A percentile compares a stretch with the other conserved stretches of the same genome.
These are phyloP conservation scores for Cantharis rufa DNA, from an alignment of 2,888 invertebrate species.

Conservation along the genomic window DNA sequence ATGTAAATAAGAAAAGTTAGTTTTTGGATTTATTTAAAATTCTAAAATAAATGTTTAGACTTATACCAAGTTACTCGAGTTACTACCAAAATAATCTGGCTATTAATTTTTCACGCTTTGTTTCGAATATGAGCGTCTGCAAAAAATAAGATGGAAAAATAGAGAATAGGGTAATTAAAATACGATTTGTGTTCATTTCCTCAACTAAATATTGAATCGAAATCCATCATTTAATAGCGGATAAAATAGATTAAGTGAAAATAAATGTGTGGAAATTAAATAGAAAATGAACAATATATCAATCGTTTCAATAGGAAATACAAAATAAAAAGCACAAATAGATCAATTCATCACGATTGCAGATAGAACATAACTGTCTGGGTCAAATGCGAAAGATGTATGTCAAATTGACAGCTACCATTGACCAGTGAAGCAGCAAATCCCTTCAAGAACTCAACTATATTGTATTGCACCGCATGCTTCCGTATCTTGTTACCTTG, in stretches of 20 bases:
- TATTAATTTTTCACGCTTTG: neutral
- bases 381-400: conserved; percentile 27
- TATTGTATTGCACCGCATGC: conserved; percentile 24
- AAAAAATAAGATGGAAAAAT: neutral
- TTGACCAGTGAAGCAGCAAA: conserved; percentile 28
- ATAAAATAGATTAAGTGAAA: neutral
- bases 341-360: conserved; percentile 25
- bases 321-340: conserved; percentile 14
- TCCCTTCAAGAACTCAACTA: conserved; percentile 19
- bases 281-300: conserved; percentile 9
- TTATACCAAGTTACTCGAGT: neutral
- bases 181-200: neutral
- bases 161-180: neutral
- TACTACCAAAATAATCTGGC: neutral
- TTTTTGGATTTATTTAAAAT: neutral
- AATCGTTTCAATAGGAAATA: conserved; percentile 10
- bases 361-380: conserved; percentile 17
- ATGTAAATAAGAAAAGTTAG: neutral
- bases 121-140: neutral
- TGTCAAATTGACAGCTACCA: conserved; percentile 30
- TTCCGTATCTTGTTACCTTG: conserved; percentile 25
- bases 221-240: neutral
- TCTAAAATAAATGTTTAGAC: neutral
- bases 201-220: neutral
- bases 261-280: conserved; percentile 1